phyloP scores from a whole-genome alignment of 53 echinoderm and acorn worm genomes.

The Stichopus horrens region DNA sequence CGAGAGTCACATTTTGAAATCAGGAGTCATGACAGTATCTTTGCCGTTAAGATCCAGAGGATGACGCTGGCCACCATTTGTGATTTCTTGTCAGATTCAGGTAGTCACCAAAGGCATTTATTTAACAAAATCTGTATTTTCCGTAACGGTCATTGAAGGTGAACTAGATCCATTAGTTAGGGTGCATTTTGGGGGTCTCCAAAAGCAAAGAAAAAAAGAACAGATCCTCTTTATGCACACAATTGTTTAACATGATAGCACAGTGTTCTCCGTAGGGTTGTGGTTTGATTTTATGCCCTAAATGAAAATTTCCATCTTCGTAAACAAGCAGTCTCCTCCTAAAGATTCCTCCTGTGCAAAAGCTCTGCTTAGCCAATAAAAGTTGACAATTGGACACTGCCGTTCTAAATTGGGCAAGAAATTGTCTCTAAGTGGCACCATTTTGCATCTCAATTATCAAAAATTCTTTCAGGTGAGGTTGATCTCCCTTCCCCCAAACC shows the following conservation, averaged over 20 bases:
- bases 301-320: too few relatives aligned
- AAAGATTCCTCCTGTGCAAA: too few relatives aligned
- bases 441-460: too few relatives aligned
- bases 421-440: too few relatives aligned
- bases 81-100: slow-evolving; percentile 73
- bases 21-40: slow-evolving; percentile 45
- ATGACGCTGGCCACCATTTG: slow-evolving; percentile 74
- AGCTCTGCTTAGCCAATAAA: too few relatives aligned
- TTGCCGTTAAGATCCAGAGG: slow-evolving; percentile 59
- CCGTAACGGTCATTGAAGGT: too few relatives aligned
- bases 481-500: too few relatives aligned
- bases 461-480: too few relatives aligned
- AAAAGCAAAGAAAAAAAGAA: not conserved
- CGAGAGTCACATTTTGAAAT: slow-evolving; percentile 39
- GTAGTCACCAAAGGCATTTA: slow-evolving; percentile 39
- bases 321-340: too few relatives aligned
- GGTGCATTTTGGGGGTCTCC: not conserved
- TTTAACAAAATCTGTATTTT: not conserved
- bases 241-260: not conserved
- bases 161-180: not conserved
- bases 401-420: too few relatives aligned
- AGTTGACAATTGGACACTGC: too few relatives aligned
- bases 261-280: not conserved
- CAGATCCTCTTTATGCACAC: not conserved
- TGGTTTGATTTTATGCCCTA: not conserved